Percentiles rank a stretch among this genome's conserved stretches.
Evolutionary conservation across 2,888 invertebrate genomes (phyloP).

Genomic region (Physocephala rufipes): DNA sequence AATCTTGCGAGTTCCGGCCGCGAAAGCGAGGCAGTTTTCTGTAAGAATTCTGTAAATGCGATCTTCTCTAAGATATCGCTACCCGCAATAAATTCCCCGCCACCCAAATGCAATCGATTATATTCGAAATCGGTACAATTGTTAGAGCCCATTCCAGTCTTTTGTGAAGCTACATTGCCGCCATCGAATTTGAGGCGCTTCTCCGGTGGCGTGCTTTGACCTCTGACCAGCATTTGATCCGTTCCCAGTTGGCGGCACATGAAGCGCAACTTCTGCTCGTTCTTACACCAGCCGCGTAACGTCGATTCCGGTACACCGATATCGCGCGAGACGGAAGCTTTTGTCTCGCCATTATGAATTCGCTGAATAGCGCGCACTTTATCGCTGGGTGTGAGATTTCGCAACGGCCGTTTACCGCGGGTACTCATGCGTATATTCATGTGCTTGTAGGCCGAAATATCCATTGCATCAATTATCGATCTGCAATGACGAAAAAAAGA

Average conservation of each 20-base stretch:
- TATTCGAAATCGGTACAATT: constrained; percentile 58
- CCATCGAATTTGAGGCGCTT: constrained; percentile 60
- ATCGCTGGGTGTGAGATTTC: constrained; percentile 77
- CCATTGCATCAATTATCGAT: constrained; percentile 46
- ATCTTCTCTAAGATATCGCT: constrained; percentile 59
- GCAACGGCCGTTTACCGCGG: constrained; percentile 78
- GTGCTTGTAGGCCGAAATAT: constrained; percentile 59
- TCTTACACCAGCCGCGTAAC: constrained; percentile 86
- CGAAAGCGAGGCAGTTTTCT: constrained; percentile 46
- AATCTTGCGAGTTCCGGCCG: too few relatives aligned
- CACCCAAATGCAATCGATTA: constrained; percentile 51
- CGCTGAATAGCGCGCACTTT: constrained; percentile 83
- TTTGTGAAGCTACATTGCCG: constrained; percentile 52
- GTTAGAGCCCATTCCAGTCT: constrained; percentile 49
- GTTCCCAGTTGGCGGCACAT: constrained; percentile 76
- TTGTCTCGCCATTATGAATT: constrained; percentile 84
- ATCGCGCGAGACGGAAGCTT: constrained; percentile 84
- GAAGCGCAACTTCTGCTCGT: constrained; percentile 78
- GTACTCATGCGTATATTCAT: constrained; percentile 70
- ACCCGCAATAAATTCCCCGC: constrained; percentile 54
- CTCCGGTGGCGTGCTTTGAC: constrained; percentile 55
- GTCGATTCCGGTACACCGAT: constrained; percentile 88
- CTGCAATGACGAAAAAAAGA: neutral
- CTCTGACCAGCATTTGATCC: constrained; percentile 63
- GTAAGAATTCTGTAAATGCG: constrained; percentile 54